Evolutionary conservation across 2,113 vertebrate species (phyloP).

Genomic region (Tragulus kanchil): DNA sequence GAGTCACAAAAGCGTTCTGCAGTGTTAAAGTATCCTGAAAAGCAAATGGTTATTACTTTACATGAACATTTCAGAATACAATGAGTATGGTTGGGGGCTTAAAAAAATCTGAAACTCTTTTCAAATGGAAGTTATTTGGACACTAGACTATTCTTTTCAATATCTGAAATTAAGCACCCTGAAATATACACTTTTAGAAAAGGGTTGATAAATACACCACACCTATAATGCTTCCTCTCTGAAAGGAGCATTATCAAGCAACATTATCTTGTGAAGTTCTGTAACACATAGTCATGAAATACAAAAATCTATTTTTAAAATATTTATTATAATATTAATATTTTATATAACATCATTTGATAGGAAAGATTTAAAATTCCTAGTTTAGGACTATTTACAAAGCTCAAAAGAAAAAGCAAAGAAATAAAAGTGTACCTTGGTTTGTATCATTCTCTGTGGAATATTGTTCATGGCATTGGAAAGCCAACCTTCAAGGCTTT

Average conservation of each 20-base stretch:
- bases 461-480: constrained; percentile 98
- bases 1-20: constrained; percentile 24
- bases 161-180: constrained; percentile 4
- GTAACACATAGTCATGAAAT: background rate
- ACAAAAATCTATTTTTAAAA: constrained; percentile 5
- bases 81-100: background rate
- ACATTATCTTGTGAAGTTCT: background rate
- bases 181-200: background rate
- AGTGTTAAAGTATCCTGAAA: background rate
- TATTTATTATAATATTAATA: background rate
- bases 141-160: background rate
- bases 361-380: background rate
- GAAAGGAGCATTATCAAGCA: background rate
- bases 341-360: background rate
- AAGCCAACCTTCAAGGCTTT: constrained; percentile 99
- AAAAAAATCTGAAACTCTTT: background rate
- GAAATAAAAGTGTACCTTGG: constrained; percentile 91
- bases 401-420: constrained; percentile 60
- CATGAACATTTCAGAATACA: background rate
- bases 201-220: background rate
- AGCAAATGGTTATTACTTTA: constrained; percentile 2
- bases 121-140: background rate
- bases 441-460: constrained; percentile 98
- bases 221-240: background rate
- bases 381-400: constrained; percentile 12